Base-by-base conservation (phyloP, 2,888 invertebrate species). In the Hyles lineata region DNA sequence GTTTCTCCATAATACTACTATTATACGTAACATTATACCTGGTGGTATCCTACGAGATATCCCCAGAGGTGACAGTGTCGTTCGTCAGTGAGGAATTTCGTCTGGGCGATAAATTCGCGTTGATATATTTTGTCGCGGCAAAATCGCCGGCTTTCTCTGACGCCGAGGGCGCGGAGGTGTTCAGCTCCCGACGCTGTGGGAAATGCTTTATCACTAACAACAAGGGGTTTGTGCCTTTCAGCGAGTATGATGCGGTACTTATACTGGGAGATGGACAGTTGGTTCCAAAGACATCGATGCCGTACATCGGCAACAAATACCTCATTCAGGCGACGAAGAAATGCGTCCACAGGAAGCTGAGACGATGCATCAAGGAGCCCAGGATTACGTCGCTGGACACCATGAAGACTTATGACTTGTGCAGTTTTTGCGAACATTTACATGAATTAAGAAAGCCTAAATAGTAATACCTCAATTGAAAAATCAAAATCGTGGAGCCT, bases 171-270 rank as follows among this genome's bases (percentile, higher is more conserved):
- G 88, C 87, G 0, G 82, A 83, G 1, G 87, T 89, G 62, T 88
- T 91, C 75, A 73, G 76, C 1, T 74, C 77, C 3, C 74, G 85
- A 4, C 77, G 78, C 15, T 91, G 91, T 76, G 89, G 87, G 0
- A 75, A 69, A 3, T 92, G 91, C 74, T 89, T 88, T 76, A 76
- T 91, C 50, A 91, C 91, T 0, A 90, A 90, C 74, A 90, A 91
- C 76, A 85, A 77, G 70, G 91, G 89, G 0, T 89, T 91, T 72
- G 74, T 90, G 11, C 90, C 91, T 11, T 76, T 87, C 74, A 80
- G 81, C 71, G 88, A 89, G 74, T 92, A 85, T 76, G 91, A 92
- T 63, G 91, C 91, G 0, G 76, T 91, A 0, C 74, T 91, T 0
- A 77, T 86, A 1, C 73, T 80, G 35, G 87, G 85, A 2, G 81